Evolutionary conservation across 2,797 vertebrate genomes (phyloP).

Genomic region (Syncerus caffer): DNA sequence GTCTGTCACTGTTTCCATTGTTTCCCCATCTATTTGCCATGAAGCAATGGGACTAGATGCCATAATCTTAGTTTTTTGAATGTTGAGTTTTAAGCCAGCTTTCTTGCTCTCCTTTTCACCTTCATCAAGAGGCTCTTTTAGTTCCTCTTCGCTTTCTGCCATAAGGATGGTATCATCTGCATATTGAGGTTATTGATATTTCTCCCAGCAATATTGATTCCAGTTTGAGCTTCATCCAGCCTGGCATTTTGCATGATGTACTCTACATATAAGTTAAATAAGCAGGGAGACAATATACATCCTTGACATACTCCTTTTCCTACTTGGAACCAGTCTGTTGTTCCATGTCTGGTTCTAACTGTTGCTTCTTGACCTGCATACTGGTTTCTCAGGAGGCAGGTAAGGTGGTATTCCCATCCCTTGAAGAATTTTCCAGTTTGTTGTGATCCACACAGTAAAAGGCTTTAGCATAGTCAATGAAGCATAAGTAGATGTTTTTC

Average conservation of each 20-base stretch:
- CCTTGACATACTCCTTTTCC: background rate
- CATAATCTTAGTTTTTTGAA: background rate
- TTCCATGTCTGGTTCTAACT: background rate
- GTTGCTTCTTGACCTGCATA: background rate
- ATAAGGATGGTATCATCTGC: background rate
- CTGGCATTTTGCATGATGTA: background rate
- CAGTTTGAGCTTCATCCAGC: background rate
- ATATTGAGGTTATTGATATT: background rate
- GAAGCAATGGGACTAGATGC: too few relatives aligned
- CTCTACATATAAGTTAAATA: background rate
- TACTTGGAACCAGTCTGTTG: background rate
- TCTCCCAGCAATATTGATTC: background rate
- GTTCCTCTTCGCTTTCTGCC: background rate
- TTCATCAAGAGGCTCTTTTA: background rate
- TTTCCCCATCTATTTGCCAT: background rate
- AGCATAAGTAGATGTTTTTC: background rate
- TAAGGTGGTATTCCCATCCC: background rate
- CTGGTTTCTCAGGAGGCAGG: background rate
- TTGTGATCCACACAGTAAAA: background rate
- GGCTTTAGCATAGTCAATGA: background rate
- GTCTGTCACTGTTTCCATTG: background rate
- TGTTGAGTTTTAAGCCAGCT: background rate
- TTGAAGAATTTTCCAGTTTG: background rate
- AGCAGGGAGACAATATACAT: background rate
- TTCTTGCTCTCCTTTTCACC: background rate